Evolutionary conservation across 2,888 invertebrate species (phyloP), one percentile per base, ranked within the genome.

Genomic region (Coremacera marginata): DNA sequence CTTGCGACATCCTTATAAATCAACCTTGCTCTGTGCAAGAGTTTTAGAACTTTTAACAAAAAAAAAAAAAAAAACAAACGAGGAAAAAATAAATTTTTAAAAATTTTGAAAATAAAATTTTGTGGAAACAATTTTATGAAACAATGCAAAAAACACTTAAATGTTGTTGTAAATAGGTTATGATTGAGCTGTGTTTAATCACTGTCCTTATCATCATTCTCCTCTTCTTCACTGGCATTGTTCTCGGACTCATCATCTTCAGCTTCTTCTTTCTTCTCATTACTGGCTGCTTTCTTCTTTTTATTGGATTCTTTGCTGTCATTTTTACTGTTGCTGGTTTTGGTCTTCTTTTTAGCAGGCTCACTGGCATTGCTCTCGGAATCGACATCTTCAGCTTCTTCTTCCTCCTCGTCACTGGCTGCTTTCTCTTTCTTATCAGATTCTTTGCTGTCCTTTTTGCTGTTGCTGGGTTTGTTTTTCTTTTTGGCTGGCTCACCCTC

Each of bases 191-290:
- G 34, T 9, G 86, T 90, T 77, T 82, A 84, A 77, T 88, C 86
- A 79, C 85, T 86, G 75, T 82, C 84, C 57, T 83, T 84, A 60
- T 83, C 78, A 9, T 77, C 78, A 31, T 79, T 80, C 16, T 78
- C 82, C 11, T 79, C 81, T 1, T 68, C 34, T 49, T 79, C 81
- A 27, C 75, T 78, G 63, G 27, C 80, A 74, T 81, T 83, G 1
- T 89, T 89, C 1, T 85, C 91, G 0, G 90, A 89, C 0, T 86
- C 90, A 2, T 90, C 90, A 0, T 89, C 89, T 11, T 83, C 85
- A 25, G 87, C 87, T 37, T 84, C 86, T 5, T 82, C 82, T 5
- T 80, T 79, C 88, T 90, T 71, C 86, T 89, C 65, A 88, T 90
- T 83, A 89, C 91, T 83, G 5, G 78, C 71, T 5, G 22, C 37